phyloP scores from a whole-genome alignment of 2,888 invertebrate species.

The Timandra comae region DNA sequence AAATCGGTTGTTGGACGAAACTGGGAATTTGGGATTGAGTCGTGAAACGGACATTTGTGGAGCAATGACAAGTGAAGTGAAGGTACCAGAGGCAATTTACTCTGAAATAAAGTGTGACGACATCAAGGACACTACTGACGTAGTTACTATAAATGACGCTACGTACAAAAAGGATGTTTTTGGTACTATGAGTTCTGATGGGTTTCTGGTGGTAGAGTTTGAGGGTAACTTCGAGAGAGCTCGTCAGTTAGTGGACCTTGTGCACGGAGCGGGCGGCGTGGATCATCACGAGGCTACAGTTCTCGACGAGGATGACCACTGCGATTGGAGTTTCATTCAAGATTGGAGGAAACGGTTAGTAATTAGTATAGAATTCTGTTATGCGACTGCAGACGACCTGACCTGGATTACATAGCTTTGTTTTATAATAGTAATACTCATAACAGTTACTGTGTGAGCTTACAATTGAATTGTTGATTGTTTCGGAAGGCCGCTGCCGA shows the following conservation, averaged over 20 bases:
- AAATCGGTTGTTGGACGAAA: slow-evolving; percentile 54
- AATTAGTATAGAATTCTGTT: slow-evolving; percentile 26
- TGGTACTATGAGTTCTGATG: slow-evolving; percentile 64
- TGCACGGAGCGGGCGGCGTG: slow-evolving; percentile 54
- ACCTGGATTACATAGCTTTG: slow-evolving; percentile 44
- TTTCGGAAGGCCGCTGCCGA: slow-evolving; percentile 33
- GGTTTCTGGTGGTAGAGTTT: slow-evolving; percentile 78
- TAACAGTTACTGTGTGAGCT: slow-evolving; percentile 45
- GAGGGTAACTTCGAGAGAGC: slow-evolving; percentile 79
- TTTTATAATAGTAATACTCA: slow-evolving; percentile 40
- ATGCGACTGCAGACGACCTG: slow-evolving; percentile 31
- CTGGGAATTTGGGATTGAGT: slow-evolving; percentile 45
- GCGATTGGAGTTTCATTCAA: slow-evolving; percentile 86
- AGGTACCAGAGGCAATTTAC: slow-evolving; percentile 64
- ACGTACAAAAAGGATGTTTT: slow-evolving; percentile 63
- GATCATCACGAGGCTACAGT: slow-evolving; percentile 67
- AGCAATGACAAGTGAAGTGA: slow-evolving; percentile 49
- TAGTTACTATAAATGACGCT: slow-evolving; percentile 53
- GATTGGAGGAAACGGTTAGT: slow-evolving; percentile 83
- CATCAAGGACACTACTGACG: slow-evolving; percentile 34
- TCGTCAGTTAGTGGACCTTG: slow-evolving; percentile 77
- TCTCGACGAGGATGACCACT: slow-evolving; percentile 70
- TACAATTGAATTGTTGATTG: slow-evolving; percentile 45
- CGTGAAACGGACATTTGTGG: slow-evolving; percentile 53
- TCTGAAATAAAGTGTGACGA: slow-evolving; percentile 56